Percentiles rank a stretch among this genome's conserved stretches.
Evolutionary conservation across 2,888 invertebrate genomes (phyloP).

Genomic region (Pyrochroa serraticornis): DNA sequence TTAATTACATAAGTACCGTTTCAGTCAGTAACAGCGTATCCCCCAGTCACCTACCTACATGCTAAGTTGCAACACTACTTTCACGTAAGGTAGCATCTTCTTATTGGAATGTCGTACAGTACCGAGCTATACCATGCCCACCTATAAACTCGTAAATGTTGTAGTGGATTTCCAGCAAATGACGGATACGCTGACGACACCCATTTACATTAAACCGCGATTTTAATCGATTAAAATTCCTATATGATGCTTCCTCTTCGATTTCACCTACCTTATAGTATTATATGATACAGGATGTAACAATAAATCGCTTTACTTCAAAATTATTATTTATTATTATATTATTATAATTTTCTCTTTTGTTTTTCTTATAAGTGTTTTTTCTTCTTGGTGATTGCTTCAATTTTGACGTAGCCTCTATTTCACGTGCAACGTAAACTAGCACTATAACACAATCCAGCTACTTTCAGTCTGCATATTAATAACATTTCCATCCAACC

Average conservation of each 20-base stretch:
- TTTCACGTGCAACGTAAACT: conserved; percentile 16
- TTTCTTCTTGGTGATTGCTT: not conserved
- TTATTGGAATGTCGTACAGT: conserved; percentile 50
- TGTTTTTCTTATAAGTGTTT: too few relatives aligned
- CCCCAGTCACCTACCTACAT: conserved; percentile 46
- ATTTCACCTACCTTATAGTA: too few relatives aligned
- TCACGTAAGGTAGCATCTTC: conserved; percentile 55
- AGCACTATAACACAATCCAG: conserved; percentile 20
- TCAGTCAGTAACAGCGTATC: conserved; percentile 35
- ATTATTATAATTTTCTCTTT: too few relatives aligned
- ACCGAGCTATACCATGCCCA: conserved; percentile 37
- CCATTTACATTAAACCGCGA: conserved; percentile 10
- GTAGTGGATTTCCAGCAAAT: conserved; percentile 44
- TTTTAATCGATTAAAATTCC: not conserved
- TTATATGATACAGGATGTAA: too few relatives aligned
- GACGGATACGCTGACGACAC: conserved; percentile 33
- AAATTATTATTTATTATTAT: too few relatives aligned
- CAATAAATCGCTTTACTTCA: too few relatives aligned
- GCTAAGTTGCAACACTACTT: conserved; percentile 54
- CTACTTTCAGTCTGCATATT: conserved; percentile 34
- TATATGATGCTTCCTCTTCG: not conserved
- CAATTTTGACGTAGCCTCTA: conserved; percentile 12
- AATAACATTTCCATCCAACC: conserved; percentile 35
- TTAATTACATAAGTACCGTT: conserved; percentile 41
- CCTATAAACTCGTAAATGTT: conserved; percentile 42